Evolutionary conservation across 2,888 invertebrate species (phyloP), one percentile per base, ranked within the genome.

Genomic region (Omphaloscelis lunosa): DNA sequence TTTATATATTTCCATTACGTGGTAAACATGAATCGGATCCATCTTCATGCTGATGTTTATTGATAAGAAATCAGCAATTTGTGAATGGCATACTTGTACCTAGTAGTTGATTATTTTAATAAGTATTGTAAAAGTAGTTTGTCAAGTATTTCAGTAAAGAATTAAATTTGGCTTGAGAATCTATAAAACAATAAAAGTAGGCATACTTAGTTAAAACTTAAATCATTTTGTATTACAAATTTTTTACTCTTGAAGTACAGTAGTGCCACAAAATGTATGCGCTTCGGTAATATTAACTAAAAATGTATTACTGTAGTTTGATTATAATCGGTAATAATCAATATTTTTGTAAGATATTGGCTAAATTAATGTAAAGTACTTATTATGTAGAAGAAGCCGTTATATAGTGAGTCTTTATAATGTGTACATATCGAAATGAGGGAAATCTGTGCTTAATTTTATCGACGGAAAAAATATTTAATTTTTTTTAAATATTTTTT

Each of bases 41-140:
- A 29, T 23, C 27, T 45, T 29, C 0, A 8, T 66, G 27, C 20
- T 66, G 45, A 20, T 4, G 20, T n/a, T 7, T 45, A 45, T 3
- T 48, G 23, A 29, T 53, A n/a, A 4, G n/a, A 68, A 53, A 67
- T 63, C 48, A 82, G 82, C 61, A 80, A 67, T 82, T 67, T 80
- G 70, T 11, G 34, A 27, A 65, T 39, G 53, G 62, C n/a, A 69
- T 29, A 20, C n/a, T n/a, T n/a, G n/a, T 23, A 4, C 4, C 1
- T 65, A 23, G 29, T 53, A 29, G 7, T 41, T 56, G 4, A 41
- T 45, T 11, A n/a, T 27, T 48, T 39, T 20, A 27, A 23, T 9
- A 41, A 41, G 17, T 20, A 72, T 58, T 72, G 17, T 34, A 27
- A 56, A 8, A 41, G 48, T 77, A 66, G 58, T 51, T 39, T 58